phyloP scores from a whole-genome alignment of 1,140 invertebrate genomes.

The Choristoneura fumiferana region DNA sequence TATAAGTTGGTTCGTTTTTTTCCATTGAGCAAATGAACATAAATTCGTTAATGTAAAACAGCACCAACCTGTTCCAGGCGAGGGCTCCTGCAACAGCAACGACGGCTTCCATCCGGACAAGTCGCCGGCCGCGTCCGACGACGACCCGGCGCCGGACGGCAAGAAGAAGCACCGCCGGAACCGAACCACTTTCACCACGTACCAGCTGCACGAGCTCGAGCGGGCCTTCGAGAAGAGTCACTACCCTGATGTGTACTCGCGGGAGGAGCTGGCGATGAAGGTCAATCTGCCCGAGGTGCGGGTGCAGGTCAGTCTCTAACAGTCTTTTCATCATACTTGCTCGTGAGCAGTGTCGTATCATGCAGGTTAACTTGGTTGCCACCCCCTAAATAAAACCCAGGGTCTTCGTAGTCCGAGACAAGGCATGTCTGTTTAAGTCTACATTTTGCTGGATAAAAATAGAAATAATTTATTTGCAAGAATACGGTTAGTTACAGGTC shows the following conservation, averaged over 20 bases:
- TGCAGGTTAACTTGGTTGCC: too few relatives aligned
- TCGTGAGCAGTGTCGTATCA: too few relatives aligned
- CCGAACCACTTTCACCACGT: constrained; percentile 99
- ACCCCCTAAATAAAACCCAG: too few relatives aligned
- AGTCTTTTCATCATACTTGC: too few relatives aligned
- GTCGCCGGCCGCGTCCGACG: constrained; percentile 52
- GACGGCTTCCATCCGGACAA: constrained; percentile 62
- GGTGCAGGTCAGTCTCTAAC: constrained; percentile 95
- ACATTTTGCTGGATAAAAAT: too few relatives aligned
- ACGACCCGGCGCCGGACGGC: constrained; percentile 53
- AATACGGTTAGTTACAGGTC: too few relatives aligned
- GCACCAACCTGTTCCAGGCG: constrained; percentile 43
- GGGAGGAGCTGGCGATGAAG: constrained; percentile 97
- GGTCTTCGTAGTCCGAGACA: too few relatives aligned
- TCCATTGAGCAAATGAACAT: too few relatives aligned
- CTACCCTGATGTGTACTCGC: constrained; percentile 97
- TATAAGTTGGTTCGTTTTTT: too few relatives aligned
- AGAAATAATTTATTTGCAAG: too few relatives aligned
- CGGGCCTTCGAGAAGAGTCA: constrained; percentile 98
- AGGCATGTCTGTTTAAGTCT: too few relatives aligned
- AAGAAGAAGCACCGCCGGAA: constrained; percentile 84
- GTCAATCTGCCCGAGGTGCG: constrained; percentile 98
- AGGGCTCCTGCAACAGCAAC: constrained; percentile 71
- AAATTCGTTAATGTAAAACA: too few relatives aligned
- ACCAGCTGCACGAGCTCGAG: constrained; percentile 98